phyloP scores from a whole-genome alignment of 2,797 vertebrate genomes.

The Sebastes itinus region DNA sequence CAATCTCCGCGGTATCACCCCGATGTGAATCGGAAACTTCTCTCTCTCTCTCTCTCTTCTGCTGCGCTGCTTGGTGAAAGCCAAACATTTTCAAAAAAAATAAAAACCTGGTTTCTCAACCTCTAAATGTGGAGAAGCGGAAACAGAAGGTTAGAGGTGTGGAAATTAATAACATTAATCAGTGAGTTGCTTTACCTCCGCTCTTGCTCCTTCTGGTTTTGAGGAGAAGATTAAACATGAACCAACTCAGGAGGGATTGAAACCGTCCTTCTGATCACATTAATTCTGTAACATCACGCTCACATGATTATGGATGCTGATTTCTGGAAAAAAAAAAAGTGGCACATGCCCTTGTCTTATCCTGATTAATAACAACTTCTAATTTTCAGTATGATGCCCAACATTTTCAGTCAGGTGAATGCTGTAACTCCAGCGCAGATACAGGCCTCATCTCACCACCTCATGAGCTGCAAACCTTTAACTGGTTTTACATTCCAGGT shows the following conservation, averaged over 20 bases:
- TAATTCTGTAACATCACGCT: slow-evolving; percentile 62
- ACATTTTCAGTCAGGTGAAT: slow-evolving; percentile 11
- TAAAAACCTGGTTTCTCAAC: not conserved
- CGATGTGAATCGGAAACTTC: slow-evolving; percentile 46
- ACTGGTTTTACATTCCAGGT: not conserved
- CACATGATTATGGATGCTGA: slow-evolving; percentile 58
- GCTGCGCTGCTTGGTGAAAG: slow-evolving; percentile 29
- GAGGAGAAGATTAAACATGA: slow-evolving; percentile 72
- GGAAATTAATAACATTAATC: slow-evolving; percentile 77
- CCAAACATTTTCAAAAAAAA: slow-evolving; percentile 27
- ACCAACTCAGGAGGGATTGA: slow-evolving; percentile 49
- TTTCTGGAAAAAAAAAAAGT: slow-evolving; percentile 34
- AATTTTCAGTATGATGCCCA: slow-evolving; percentile 19
- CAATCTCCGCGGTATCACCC: slow-evolving; percentile 64
- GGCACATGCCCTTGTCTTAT: slow-evolving; percentile 38
- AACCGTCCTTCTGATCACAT: slow-evolving; percentile 72
- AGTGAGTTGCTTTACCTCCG: slow-evolving; percentile 45
- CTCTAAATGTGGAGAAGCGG: slow-evolving; percentile 46
- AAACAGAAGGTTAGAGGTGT: slow-evolving; percentile 72
- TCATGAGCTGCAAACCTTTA: not conserved
- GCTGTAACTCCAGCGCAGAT: not conserved
- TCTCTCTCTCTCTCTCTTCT: not conserved
- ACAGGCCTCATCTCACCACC: not conserved
- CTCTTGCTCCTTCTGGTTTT: slow-evolving; percentile 58
- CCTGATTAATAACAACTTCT: slow-evolving; percentile 55